These are phyloP conservation scores for Cheilosia variabilis DNA, from an alignment of 2,888 invertebrate species.

Conservation along the genomic window DNA sequence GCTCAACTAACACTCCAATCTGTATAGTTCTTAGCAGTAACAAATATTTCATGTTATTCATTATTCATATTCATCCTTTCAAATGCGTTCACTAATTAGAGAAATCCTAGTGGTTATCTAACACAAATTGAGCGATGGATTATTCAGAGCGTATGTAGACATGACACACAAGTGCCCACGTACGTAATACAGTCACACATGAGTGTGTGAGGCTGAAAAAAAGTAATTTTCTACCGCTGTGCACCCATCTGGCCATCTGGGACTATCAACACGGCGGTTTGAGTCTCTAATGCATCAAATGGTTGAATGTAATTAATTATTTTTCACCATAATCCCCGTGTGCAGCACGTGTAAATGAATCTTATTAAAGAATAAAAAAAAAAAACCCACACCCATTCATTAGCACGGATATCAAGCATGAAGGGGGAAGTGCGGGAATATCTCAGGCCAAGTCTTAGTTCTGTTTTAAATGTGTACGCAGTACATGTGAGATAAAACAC, in stretches of 20 bases:
- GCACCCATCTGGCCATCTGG: slow-evolving; percentile 1
- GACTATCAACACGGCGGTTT: not conserved
- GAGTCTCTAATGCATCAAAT: slow-evolving; percentile 50
- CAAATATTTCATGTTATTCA: slow-evolving; percentile 40
- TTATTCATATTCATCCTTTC: slow-evolving; percentile 52
- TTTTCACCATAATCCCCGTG: slow-evolving; percentile 8
- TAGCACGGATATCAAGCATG: slow-evolving; percentile 20
- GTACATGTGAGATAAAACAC: not conserved
- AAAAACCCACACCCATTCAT: slow-evolving; percentile 39
- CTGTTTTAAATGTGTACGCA: slow-evolving; percentile 36
- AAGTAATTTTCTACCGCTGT: slow-evolving; percentile 43
- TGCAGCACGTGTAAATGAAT: slow-evolving; percentile 6
- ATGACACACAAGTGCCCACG: not conserved
- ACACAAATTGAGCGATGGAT: slow-evolving; percentile 60
- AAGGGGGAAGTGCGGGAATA: not conserved
- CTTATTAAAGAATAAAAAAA: not conserved
- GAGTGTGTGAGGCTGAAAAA: slow-evolving; percentile 25
- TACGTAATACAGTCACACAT: not conserved
- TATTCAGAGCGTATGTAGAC: slow-evolving; percentile 21
- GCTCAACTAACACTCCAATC: not conserved
- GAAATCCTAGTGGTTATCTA: slow-evolving; percentile 13
- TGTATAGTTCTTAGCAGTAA: not conserved
- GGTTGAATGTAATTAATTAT: slow-evolving; percentile 10
- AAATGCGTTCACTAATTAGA: slow-evolving; percentile 64
- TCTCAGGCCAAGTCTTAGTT: slow-evolving; percentile 61